phyloP scores from a whole-genome alignment of 2,113 vertebrate genomes.

The Gadus macrocephalus region DNA sequence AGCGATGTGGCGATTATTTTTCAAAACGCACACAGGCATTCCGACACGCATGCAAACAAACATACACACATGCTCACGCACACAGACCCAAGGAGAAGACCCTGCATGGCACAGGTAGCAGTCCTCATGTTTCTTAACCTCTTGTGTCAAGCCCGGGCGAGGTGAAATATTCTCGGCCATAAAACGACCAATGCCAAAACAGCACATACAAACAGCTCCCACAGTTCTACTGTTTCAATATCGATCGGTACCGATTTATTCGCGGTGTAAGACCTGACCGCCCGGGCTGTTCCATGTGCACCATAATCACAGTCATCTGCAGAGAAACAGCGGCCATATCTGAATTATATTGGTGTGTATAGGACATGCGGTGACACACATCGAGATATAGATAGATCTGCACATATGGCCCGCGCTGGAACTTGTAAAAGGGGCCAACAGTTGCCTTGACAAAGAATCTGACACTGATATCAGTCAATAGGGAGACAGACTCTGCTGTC shows the following conservation, averaged over 20 bases:
- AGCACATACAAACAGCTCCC: background rate
- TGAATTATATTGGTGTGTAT: conserved; percentile 39
- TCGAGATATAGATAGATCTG: conserved; percentile 23
- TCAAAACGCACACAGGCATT: background rate
- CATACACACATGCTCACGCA: background rate
- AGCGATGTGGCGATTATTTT: too few relatives aligned
- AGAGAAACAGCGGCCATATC: conserved; percentile 33
- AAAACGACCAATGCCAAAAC: too few relatives aligned
- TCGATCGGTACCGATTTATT: conserved; percentile 28
- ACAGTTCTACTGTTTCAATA: conserved; percentile 23
- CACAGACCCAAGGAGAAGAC: background rate
- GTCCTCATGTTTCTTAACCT: too few relatives aligned
- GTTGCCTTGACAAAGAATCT: conserved; percentile 29
- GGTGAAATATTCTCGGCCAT: too few relatives aligned
- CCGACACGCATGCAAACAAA: background rate
- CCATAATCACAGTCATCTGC: conserved; percentile 21
- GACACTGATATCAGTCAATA: conserved; percentile 63
- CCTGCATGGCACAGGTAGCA: too few relatives aligned
- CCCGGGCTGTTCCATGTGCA: conserved; percentile 19
- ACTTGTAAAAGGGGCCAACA: background rate
- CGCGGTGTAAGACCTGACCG: conserved; percentile 19
- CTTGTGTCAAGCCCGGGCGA: too few relatives aligned
- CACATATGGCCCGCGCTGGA: conserved; percentile 15
- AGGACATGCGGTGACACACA: conserved; percentile 40
- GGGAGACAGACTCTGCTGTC: conserved; percentile 16